Evolutionary conservation across 2,888 invertebrate species (phyloP).

Genomic region (Tipula unca): DNA sequence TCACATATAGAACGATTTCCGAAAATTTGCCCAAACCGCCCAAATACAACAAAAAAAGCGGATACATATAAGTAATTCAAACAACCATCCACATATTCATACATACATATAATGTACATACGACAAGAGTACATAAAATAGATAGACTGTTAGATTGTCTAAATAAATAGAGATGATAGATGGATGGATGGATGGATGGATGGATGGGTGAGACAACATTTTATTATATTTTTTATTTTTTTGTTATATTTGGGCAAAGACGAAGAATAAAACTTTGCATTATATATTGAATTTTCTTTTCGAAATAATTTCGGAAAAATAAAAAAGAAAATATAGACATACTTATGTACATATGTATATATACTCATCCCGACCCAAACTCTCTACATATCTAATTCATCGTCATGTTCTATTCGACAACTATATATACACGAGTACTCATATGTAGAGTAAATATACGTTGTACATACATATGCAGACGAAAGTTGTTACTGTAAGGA

Average conservation of each 20-base stretch:
- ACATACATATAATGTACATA: no score
- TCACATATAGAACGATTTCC: background rate
- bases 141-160: background rate
- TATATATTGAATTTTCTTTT: background rate
- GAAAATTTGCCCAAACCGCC: background rate
- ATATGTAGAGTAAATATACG: background rate
- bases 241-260: background rate
- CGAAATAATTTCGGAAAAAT: background rate
- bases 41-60: background rate
- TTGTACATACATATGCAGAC: background rate
- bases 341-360: background rate
- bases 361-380: background rate
- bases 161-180: constrained; percentile 8
- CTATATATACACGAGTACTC: background rate
- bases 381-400: background rate
- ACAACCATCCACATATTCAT: background rate
- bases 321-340: background rate
- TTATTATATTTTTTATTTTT: background rate
- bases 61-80: background rate
- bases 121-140: background rate
- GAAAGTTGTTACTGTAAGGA: background rate
- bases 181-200: background rate
- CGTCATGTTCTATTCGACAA: constrained; percentile 8
- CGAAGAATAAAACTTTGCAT: background rate
- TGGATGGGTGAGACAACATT: background rate